phyloP scores from a whole-genome alignment of 2,113 vertebrate genomes.

The Felis catus region DNA sequence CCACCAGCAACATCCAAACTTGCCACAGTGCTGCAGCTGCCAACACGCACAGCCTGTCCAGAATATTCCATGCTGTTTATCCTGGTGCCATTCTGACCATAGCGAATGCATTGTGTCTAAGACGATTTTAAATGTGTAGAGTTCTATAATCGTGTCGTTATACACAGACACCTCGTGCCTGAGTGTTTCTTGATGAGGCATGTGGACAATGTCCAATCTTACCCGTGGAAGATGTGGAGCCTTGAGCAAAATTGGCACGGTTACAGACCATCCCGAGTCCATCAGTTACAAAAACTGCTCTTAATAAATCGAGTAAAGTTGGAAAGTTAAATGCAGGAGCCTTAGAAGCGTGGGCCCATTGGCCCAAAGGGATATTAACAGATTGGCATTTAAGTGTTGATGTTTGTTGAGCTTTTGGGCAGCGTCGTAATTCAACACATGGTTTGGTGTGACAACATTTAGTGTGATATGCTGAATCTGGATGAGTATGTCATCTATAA shows the following conservation, averaged over 20 bases:
- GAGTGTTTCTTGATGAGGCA: slow-evolving; percentile 10
- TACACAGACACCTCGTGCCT: not conserved
- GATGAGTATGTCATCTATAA: not conserved
- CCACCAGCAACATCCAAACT: slow-evolving; percentile 47
- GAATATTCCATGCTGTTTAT: not conserved
- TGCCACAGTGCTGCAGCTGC: slow-evolving; percentile 2
- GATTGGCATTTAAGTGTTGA: slow-evolving; percentile 56
- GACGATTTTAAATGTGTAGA: not conserved
- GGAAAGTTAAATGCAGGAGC: slow-evolving; percentile 8
- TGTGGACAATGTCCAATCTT: not conserved
- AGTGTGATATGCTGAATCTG: slow-evolving; percentile 34
- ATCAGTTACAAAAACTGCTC: not conserved
- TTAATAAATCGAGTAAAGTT: not conserved
- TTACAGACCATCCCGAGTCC: not conserved
- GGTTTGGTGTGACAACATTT: slow-evolving; percentile 59
- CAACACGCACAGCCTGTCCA: not conserved
- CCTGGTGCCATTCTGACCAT: not conserved
- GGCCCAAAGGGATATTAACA: slow-evolving; percentile 60
- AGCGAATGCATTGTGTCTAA: not conserved
- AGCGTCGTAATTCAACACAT: slow-evolving; percentile 59
- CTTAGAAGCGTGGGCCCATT: not conserved
- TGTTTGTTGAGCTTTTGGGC: slow-evolving; percentile 54
- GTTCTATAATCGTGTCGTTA: not conserved
- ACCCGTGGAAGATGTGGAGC: not conserved
- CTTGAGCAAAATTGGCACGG: not conserved